A percentile compares a stretch with the other conserved stretches of the same genome.
phyloP scores from a whole-genome alignment of 2,797 vertebrate genomes.

The Acrossocheilus fasciatus region DNA sequence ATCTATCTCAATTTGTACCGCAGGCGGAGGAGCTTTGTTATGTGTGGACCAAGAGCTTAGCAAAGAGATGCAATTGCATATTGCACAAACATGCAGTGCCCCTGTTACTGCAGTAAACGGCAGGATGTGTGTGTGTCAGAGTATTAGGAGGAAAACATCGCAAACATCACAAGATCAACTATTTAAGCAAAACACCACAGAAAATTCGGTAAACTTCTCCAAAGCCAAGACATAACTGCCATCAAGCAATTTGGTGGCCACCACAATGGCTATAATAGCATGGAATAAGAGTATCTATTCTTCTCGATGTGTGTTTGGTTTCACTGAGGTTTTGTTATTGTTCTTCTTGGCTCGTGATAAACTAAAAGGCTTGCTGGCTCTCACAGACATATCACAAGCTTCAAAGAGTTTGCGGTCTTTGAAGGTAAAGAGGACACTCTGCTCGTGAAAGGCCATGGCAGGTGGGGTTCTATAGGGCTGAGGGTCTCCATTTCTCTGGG shows the following conservation, averaged over 20 bases:
- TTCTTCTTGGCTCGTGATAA: constrained; percentile 38
- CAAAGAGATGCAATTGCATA: constrained; percentile 9
- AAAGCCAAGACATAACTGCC: constrained; percentile 21
- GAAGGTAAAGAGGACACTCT: constrained; percentile 46
- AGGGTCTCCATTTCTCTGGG: constrained; percentile 25
- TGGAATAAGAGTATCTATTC: constrained; percentile 33
- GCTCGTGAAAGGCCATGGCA: constrained; percentile 17
- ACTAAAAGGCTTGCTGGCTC: constrained; percentile 48
- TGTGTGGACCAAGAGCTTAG: constrained; percentile 25
- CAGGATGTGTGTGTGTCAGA: neutral
- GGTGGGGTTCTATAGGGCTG: constrained; percentile 31
- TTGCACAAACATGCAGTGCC: neutral
- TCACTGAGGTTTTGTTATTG: constrained; percentile 26
- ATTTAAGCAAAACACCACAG: constrained; percentile 20
- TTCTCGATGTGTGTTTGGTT: constrained; percentile 30
- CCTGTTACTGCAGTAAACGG: neutral
- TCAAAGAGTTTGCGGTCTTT: constrained; percentile 59
- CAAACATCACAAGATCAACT: neutral
- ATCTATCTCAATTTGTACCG: constrained; percentile 25
- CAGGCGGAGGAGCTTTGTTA: constrained; percentile 12
- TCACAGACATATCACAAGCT: constrained; percentile 44
- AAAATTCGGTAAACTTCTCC: neutral
- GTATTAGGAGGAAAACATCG: neutral
- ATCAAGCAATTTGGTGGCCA: constrained; percentile 28
- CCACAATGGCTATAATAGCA: constrained; percentile 35